Percentiles rank a stretch among this genome's conserved stretches.
Conservation (phyloP, 1,140 invertebrate species). For the Pseudobourletiella spinata region DNA sequence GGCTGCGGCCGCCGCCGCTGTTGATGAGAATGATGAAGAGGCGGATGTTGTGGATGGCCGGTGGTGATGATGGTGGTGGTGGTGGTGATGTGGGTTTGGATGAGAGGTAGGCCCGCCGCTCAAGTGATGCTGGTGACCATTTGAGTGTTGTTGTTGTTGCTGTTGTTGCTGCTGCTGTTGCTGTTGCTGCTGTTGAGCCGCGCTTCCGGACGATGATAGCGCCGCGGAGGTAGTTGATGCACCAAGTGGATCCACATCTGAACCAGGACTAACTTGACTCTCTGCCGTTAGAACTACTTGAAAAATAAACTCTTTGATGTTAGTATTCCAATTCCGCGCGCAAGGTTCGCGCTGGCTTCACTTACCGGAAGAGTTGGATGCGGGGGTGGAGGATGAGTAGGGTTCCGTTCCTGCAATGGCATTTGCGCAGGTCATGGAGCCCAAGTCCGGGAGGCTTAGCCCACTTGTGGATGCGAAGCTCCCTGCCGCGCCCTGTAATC, state of each 20-base stretch:
- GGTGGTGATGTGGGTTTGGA: conserved; percentile 10
- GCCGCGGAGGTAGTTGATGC: conserved; percentile 11
- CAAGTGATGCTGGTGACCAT: conserved; percentile 2
- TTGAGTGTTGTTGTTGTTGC: not conserved
- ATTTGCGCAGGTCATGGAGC: conserved; percentile 27
- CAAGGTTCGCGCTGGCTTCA: no score
- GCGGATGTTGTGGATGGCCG: not conserved
- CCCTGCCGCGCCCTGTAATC: conserved; percentile 25
- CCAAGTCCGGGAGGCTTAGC: conserved; percentile 25
- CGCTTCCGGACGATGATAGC: not conserved
- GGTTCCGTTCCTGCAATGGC: conserved; percentile 26
- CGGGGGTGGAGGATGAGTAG: conserved; percentile 30
- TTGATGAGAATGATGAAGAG: conserved; percentile 6
- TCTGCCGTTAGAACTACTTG: conserved; percentile 32
- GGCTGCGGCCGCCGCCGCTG: not conserved
- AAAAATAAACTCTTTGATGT: no score
- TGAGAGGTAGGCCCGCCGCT: not conserved
- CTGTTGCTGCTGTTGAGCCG: not conserved
- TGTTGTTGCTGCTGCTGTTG: not conserved
- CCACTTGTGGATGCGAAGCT: conserved; percentile 22
- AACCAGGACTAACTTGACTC: conserved; percentile 30
- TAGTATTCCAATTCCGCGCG: no score
- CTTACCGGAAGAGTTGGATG: conserved; percentile 34
- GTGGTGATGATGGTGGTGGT: conserved; percentile 9
- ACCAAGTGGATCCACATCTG: conserved; percentile 34